Evolutionary conservation across 2,113 vertebrate species (phyloP), one percentile per base, ranked within the genome.

Genomic region (Atlantisia rogersi): DNA sequence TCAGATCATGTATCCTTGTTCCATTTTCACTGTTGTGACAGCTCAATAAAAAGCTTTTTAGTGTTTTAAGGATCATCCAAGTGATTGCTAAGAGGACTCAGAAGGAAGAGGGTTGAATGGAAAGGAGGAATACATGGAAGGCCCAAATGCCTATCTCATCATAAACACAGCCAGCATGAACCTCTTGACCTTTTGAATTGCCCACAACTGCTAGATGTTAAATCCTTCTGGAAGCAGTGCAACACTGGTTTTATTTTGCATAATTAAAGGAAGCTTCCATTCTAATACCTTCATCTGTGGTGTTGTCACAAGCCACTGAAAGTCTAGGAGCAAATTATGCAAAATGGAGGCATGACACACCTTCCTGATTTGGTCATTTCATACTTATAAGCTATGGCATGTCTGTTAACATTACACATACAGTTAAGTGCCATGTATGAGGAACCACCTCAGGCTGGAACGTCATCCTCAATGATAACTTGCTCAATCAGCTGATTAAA

Each of bases 311-410:
- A 96, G 59, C 64, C 32, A 1, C 82, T 39, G 90, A 64, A 93
- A 75, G n/a, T 84, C 87, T 84, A 62, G 75, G 60, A 86, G 68
- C 21, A 86, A 95, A 81, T 96, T 93, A 95, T 67, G 59, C 73
- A 59, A 96, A 92, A 63, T 37, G 15, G 35, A 91, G 83, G 22
- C 31, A 40, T 97, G 94, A 91, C 76, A 82, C 90, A 94, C 55
- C 89, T 89, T 94, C 90, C 96, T 96, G 92, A 82, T 85, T 70
- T 69, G 85, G 69, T 78, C 16, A 81, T 77, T 92, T 86, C 92
- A 58, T 81, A 12, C n/a, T 68, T 93, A 19, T 60, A 94, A 78
- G 20, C 84, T 75, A n/a, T 0, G 0, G n/a, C 59, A 74, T 53
- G 44, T 40, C 64, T 59, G 37, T 79, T 52, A 78, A 90, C 28